A percentile compares a stretch with the other conserved stretches of the same genome.
phyloP scores from a whole-genome alignment of 2,113 vertebrate species.

The Crotophaga sulcirostris region DNA sequence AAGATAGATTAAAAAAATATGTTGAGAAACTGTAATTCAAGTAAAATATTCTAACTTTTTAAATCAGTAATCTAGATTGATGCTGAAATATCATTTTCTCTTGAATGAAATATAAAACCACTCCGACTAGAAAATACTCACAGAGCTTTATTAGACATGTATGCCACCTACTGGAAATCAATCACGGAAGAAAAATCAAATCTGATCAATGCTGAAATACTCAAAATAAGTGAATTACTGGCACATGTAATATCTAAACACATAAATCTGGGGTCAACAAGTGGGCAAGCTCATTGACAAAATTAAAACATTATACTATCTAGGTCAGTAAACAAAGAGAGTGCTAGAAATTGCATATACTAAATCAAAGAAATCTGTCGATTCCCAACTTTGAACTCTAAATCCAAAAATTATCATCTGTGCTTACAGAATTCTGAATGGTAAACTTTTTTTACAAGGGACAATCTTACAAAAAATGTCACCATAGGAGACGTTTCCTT shows the following conservation, averaged over 20 bases:
- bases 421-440: neutral
- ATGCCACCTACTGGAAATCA: slow-evolving; percentile 27
- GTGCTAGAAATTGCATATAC: neutral
- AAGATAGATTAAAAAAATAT: neutral
- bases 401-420: neutral
- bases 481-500: neutral
- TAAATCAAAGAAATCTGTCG: neutral
- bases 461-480: neutral
- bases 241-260: neutral
- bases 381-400: neutral
- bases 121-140: neutral
- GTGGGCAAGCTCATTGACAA: neutral
- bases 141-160: neutral
- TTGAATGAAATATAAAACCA: neutral
- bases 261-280: neutral
- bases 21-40: neutral
- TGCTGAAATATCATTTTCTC: neutral
- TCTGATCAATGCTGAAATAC: neutral
- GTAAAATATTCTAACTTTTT: neutral
- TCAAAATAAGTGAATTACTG: neutral
- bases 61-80: accelerated
- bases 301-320: neutral
- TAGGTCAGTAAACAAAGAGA: neutral
- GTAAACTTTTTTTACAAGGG: neutral
- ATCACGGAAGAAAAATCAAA: neutral